Base-by-base conservation (phyloP, 2,113 vertebrate genomes). In the Phylloscopus trochilus region DNA sequence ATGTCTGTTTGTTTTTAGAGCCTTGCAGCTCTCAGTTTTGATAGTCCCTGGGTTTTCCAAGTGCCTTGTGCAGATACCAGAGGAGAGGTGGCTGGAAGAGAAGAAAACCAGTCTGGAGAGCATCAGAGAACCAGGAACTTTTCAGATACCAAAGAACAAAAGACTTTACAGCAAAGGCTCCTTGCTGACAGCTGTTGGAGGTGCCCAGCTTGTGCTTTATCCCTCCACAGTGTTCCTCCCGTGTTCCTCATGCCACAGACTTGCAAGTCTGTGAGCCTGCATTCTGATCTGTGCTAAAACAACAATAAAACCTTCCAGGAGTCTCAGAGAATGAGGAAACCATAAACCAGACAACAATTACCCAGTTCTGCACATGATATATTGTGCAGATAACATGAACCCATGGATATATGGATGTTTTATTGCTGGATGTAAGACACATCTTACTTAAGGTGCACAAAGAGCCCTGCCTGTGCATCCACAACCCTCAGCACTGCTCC, bases 1-100 rank as follows among this genome's bases (percentile, higher is more conserved):
- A 92, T 81, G 41, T 94, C 79, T 87, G 91, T 46, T 95, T 83
- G 59, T 70, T 96, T 95, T 92, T 94, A 94, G 96, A 97, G 63
- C 83, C 89, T 91, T 87, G 21, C 92, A 82, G 92, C 79, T 76
- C 70, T 87, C 64, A 2, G 67, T 95, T 94, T 55, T 63, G 89
- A 82, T 78, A 83, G 53, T 33, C 79, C 44, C 20, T 83, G 60
- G 11, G 21, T 80, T 66, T 94, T 95, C 90, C 87, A 68, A 94
- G 55, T 8, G 24, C 10, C 0, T 75, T 85, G 86, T 90, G 79
- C 88, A 83, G 91, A 86, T 75, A 91, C 60, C 63, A 72, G 70
- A 39, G 67, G 31, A 64, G 27, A 78, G 46, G 35, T 52, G 63
- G 44, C 67, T 96, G 93, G 52, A 59, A 83, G 52, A 64, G 59